phyloP scores from a whole-genome alignment of 2,113 vertebrate genomes.

The Salvator merianae region DNA sequence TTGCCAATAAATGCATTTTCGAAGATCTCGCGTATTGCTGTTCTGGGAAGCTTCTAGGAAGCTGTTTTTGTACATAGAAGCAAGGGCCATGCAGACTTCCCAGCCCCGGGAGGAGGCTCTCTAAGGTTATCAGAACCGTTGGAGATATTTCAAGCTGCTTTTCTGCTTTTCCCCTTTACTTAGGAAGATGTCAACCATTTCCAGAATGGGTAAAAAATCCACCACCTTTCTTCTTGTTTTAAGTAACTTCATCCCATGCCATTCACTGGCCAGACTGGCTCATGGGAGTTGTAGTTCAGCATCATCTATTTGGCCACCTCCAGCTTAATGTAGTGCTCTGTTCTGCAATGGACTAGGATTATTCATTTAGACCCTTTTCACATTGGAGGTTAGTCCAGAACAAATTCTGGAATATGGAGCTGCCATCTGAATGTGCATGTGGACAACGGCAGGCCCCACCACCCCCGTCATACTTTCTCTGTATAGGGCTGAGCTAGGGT shows the following conservation, averaged over 20 bases:
- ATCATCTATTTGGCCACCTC: background rate
- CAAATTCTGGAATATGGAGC: too few species aligned
- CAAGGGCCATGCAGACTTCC: background rate
- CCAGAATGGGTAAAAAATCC: background rate
- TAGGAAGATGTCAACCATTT: background rate
- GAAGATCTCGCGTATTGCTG: accelerated
- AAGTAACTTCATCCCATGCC: background rate
- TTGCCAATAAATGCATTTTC: accelerated
- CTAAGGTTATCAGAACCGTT: background rate
- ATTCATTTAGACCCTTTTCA: too few species aligned
- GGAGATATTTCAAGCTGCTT: background rate
- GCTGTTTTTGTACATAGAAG: conserved; percentile 11
- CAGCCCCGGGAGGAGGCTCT: background rate
- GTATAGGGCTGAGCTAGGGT: too few species aligned
- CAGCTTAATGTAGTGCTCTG: too few species aligned
- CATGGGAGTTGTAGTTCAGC: background rate
- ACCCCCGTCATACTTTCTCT: too few species aligned
- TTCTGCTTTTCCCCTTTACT: background rate
- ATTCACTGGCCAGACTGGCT: background rate
- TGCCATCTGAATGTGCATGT: too few species aligned
- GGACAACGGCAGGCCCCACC: too few species aligned
- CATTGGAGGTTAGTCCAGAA: too few species aligned
- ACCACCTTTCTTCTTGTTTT: background rate
- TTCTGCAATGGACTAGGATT: too few species aligned
- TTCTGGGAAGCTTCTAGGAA: background rate